Conservation (phyloP, 2,113 vertebrate genomes). For the Merops nubicus region DNA sequence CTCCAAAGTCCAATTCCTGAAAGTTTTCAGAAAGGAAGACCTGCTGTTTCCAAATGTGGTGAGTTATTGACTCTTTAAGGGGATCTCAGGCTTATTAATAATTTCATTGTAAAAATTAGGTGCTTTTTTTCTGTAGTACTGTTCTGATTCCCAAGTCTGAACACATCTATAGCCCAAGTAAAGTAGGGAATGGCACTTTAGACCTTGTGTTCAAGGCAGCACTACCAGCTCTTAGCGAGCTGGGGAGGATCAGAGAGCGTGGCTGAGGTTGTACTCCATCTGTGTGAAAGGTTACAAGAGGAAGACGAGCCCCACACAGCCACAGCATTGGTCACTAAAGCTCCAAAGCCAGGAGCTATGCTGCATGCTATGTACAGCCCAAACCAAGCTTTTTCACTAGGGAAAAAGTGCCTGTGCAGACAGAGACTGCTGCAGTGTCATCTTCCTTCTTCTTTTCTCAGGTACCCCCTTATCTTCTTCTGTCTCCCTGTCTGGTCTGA, state of each 20-base stretch:
- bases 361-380: not conserved
- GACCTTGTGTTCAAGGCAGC: not conserved
- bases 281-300: not conserved
- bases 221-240: not conserved
- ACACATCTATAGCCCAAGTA: not conserved
- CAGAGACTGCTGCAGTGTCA: not conserved
- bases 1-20: slow-evolving; percentile 54
- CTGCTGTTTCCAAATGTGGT: slow-evolving; percentile 52
- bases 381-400: not conserved
- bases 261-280: not conserved
- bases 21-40: slow-evolving; percentile 1
- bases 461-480: slow-evolving; percentile 66
- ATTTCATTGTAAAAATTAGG: not conserved
- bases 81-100: not conserved
- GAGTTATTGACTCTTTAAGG: slow-evolving; percentile 11
- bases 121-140: not conserved
- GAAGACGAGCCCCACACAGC: not conserved
- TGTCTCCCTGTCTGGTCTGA: slow-evolving; percentile 48
- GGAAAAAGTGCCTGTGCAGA: fast-evolving
- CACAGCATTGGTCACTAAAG: not conserved
- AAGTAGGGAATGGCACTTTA: not conserved
- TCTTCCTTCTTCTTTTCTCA: slow-evolving; percentile 15
- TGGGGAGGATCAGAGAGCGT: not conserved
- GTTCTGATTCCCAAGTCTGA: not conserved
- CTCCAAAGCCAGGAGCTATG: not conserved